Evolutionary conservation across 2,888 invertebrate species (phyloP), one percentile per base, ranked within the genome.

Genomic region (Hypsopygia costalis): DNA sequence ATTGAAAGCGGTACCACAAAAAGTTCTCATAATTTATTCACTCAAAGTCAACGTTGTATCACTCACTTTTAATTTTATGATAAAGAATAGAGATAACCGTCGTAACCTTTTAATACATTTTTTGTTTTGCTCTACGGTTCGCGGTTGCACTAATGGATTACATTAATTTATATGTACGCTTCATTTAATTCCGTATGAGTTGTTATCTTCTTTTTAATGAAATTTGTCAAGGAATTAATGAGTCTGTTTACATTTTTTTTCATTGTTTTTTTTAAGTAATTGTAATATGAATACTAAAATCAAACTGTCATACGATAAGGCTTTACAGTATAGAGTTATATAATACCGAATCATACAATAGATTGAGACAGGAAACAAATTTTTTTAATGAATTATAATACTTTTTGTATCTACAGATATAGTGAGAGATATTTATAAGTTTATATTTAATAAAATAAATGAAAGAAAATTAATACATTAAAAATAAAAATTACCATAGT

Each of bases 1-100:
- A 83, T 68, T 57, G 80, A 82, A 81, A 83, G 79, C 61, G 69
- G 69, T 55, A 51, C 48, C 52, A 61, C 54, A 52, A 58, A 57
- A 50, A 54, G 52, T 51, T 62, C 56, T 60, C 41, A 58, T 59
- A 59, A 56, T 47, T 43, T 41, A 42, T 46, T 40, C 40, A 47
- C 36, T 43, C 39, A 3, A 37, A 12, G 3, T 11, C 25, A 11
- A 25, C 10, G 2, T 10, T 48, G 22, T 36, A 36, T 36, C 36
- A 40, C 36, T 30, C 35, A 36, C 28, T 27, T 29, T 40, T 36
- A 36, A 43, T 42, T 34, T 22, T 12, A 9, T 28, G 40, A 40
- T 42, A 45, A 41, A 11, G 22, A 34, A n/a, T n/a, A 38, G 34
- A 43, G 43, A 38, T 38, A 40, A 33, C 30, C 36, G 36, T 30